Base-by-base conservation (phyloP, 2,797 vertebrate species). In the Enteromius mattozi region DNA sequence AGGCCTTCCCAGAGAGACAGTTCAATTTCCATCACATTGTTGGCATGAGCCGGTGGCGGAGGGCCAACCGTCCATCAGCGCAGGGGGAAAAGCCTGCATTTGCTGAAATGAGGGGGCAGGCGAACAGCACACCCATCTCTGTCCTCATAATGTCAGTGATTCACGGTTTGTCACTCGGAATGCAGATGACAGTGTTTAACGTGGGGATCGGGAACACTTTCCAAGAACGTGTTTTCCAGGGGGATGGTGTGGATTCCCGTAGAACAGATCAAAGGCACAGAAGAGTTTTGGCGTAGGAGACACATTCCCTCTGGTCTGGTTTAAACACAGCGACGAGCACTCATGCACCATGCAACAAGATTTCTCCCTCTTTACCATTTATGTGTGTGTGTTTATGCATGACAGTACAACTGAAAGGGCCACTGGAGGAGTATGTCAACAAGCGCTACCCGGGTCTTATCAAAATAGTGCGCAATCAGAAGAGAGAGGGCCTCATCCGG, bases 391-490 rank as follows among this genome's bases (percentile, higher is more conserved):
- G 65, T 85, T 30, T 84, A 1, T 88, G 83, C 88, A 78, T 85
- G 83, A 37, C 91, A 99, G 98, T 98, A 92, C 97, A 99, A 90
- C 94, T 99, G 93, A 99, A 99, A 91, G 96, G 91, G 0, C 98
- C 98, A 0, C 90, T 99, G 85, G 98, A 99, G 87, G 97, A 99
- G 13, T 99, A 99, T 0, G 96, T 99, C 51, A 98, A 98, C 91
- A 99, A 98, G 24, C 95, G 97, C 19, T 99, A 99, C 92, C 97
- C 98, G 0, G 97, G 97, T 35, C 94, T 99, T 27, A 96, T 99
- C 90, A 99, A 99, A 94, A 97, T 99, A 4, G 98, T 99, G 5
- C 95, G 98, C 80, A 99, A 99, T 91, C 96, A 96, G 89, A 98
- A 96, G 91, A 93, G 98, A 84, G 98, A 99, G 86, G 98, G 98